Base-by-base conservation (phyloP, 2,113 vertebrate species). In the Pongo pygmaeus region DNA sequence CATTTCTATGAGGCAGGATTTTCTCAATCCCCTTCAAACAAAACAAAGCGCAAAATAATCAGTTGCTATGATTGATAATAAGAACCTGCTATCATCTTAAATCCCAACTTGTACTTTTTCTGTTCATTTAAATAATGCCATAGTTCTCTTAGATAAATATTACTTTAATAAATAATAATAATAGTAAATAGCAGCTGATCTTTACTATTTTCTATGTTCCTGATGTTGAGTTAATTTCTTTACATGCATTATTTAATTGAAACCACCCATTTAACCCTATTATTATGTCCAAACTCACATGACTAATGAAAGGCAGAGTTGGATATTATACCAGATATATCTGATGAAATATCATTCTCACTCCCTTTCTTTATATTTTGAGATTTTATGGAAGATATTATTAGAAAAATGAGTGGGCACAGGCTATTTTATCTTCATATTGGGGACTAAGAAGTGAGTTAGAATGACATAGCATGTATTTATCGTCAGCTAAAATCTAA, bases 101-200 rank as follows among this genome's bases (percentile, higher is more conserved):
- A 84, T 3, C 13, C 22, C 64, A 94, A 94, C 6, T 67, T 96
- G 27, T 3, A 50, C 6, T 38, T 92, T 75, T 57, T 40, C 87
- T 94, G 46, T 72, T 88, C 35, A 77, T 72, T 96, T 89, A 80
- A 88, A 32, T 59, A 93, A 11, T 89, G 8, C 48, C 69, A 59
- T 59, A 92, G 55, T 75, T 92, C 69, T 84, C 61, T 72, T 12
- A 32, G 32, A 59, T 48, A 59, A 75, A 85, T 92, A 40, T 57
- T 95, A 94, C 87, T 90, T 96, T 92, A 96, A 92, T 70, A n/a
- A 87, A 69, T n/a, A 94, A 12, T 38, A 96, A 77, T 32, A 93
- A 59, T 46, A 59, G 40, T 59, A 50, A 72, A 67, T 5, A 93
- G 30, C 11, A 92, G 2, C 8, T 78, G 14, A 92, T 43, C 32